phyloP scores from a whole-genome alignment of 2,888 invertebrate species.

The Drosophila meridiana region DNA sequence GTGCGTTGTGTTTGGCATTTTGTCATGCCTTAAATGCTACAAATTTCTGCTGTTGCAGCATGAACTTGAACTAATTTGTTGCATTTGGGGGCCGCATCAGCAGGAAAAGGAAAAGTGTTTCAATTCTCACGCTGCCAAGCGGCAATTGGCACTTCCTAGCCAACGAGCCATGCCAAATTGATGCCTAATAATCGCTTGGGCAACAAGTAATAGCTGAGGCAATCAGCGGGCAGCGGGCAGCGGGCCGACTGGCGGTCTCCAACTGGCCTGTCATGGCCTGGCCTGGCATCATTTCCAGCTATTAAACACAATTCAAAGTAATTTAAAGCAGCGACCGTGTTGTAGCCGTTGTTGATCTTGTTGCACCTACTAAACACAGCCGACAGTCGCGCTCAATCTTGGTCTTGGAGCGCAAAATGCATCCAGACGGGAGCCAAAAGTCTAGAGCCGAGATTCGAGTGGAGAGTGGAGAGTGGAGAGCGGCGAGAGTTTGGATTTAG shows the following conservation, averaged over 20 bases:
- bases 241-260: slow-evolving; percentile 16
- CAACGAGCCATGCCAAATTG: slow-evolving; percentile 59
- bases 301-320: slow-evolving; percentile 79
- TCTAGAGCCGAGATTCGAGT: slow-evolving; percentile 23
- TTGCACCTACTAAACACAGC: slow-evolving; percentile 55
- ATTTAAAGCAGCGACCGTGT: slow-evolving; percentile 62
- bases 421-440: slow-evolving; percentile 31
- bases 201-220: slow-evolving; percentile 58
- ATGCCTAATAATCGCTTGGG: slow-evolving; percentile 70
- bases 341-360: slow-evolving; percentile 42
- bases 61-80: slow-evolving; percentile 70
- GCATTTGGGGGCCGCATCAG: slow-evolving; percentile 33
- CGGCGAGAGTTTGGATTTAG: slow-evolving; percentile 16
- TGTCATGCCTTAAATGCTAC: slow-evolving; percentile 74
- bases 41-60: slow-evolving; percentile 58
- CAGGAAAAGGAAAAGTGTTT: slow-evolving; percentile 66
- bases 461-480: slow-evolving; percentile 19
- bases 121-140: slow-evolving; percentile 71
- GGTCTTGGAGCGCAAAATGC: slow-evolving; percentile 21
- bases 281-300: slow-evolving; percentile 77
- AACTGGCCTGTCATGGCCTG: slow-evolving; percentile 21
- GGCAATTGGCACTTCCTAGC: slow-evolving; percentile 74
- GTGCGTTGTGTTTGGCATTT: slow-evolving; percentile 67
- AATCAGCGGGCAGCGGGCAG: slow-evolving; percentile 32
- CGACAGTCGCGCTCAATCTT: slow-evolving; percentile 12